Evolutionary conservation across 2,888 invertebrate species (phyloP), one percentile per base, ranked within the genome.

Genomic region (Caenorhabditis parvicauda): DNA sequence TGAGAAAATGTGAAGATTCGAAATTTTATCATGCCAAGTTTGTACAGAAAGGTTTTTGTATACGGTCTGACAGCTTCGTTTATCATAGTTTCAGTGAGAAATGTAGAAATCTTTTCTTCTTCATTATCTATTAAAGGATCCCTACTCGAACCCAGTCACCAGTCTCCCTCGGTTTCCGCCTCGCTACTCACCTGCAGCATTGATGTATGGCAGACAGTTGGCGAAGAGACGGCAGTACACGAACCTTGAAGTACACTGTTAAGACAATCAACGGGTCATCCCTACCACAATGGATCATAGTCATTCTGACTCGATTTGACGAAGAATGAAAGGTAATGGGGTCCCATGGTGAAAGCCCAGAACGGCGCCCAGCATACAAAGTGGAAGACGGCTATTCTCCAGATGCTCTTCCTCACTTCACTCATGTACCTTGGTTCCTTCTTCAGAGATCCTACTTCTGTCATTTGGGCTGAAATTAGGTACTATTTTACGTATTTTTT

Each of bases 351-450:
- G 51, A 72, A 72, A 14, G 59, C 48, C 72, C 72, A 74, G 53
- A 70, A 76, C 29, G 76, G 76, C 6, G 73, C 76, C 76, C 74
- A 76, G 42, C 76, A 76, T 9, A 68, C 55, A 47, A 76, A 76
- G 53, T 76, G 76, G 46, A 72, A 76, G 27, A 75, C 62, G 32
- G 72, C 74, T 12, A 76, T 72, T 28, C 75, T 52, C 70, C 73
- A 74, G 38, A 76, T 74, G 19, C 68, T 68, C 54, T 74, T 71
- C 14, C 70, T 55, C 55, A 76, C 64, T 48, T 74, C 75, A 21
- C 51, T 51, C 73, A 76, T 72, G 58, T 76, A 76, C 12, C 67
- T 56, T 19, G 75, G 75, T 54, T 70, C 67, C 44, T 64, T 64
- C n/a, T n/a, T n/a, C 14, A 54, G n/a, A 6, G 7, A 21, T 19